Conservation (phyloP, 2,797 vertebrate genomes). For the Psittacula derbiana region DNA sequence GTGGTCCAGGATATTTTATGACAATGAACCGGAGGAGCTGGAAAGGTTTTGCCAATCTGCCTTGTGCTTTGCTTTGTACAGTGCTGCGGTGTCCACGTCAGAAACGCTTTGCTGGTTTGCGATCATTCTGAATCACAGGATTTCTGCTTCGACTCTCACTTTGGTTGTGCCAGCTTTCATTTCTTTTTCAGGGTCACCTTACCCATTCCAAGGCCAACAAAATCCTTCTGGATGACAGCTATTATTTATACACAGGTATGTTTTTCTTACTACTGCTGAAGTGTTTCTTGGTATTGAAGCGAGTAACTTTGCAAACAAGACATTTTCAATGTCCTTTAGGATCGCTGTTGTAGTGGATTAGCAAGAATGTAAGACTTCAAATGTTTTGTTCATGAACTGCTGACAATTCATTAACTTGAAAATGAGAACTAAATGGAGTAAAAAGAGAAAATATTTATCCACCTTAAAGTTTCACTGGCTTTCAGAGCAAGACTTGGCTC, state of each 20-base stretch:
- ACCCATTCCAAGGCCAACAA: constrained; percentile 78
- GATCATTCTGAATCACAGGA: constrained; percentile 79
- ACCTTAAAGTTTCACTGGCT: not conserved
- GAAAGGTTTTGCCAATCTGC: constrained; percentile 73
- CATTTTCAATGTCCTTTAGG: not conserved
- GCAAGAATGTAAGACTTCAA: not conserved
- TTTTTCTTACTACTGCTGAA: not conserved
- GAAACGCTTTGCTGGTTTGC: constrained; percentile 81
- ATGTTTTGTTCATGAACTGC: not conserved
- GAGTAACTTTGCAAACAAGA: not conserved
- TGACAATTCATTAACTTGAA: not conserved
- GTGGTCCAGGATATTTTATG: constrained; percentile 69
- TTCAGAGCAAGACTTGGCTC: not conserved
- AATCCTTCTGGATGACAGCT: constrained; percentile 78
- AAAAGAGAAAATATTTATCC: constrained; percentile 10
- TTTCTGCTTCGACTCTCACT: constrained; percentile 76
- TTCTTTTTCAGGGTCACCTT: constrained; percentile 82
- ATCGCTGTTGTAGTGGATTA: not conserved
- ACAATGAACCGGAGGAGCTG: constrained; percentile 72
- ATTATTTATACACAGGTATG: not conserved
- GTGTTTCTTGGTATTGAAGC: not conserved
- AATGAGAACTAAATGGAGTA: constrained; percentile 1
- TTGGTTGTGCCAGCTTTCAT: constrained; percentile 76
- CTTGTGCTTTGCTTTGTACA: constrained; percentile 74
- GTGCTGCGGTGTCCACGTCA: constrained; percentile 74